Base-by-base conservation (phyloP, 2,797 vertebrate species). In the Tympanoctomys barrerae region DNA sequence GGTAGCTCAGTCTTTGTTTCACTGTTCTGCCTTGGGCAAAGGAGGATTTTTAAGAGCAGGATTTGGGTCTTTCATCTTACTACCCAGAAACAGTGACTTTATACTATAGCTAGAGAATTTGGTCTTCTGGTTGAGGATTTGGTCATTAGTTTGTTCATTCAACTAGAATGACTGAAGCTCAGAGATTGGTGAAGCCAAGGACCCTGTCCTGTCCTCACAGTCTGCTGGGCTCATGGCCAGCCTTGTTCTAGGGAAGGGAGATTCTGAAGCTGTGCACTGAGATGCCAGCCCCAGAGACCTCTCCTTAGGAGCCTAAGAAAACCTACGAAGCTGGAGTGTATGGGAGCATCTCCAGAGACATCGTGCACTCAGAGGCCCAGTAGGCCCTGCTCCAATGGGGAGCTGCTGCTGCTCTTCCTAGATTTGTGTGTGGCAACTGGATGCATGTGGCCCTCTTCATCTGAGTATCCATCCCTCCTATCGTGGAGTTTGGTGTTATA, bases 71-170 rank as follows among this genome's bases (percentile, higher is more conserved):
- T 61, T 73, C 10, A 62, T n/a, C 39, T 88, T 62, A 57, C 18
- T 1, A 3, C 39, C 71, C n/a, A 54, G 19, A 33, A 86, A 62
- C 49, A 54, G 2, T 46, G 46, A 22, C 26, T 92, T 90, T 68
- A 10, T 66, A 4, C 26, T 82, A 2, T 4, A n/a, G 77, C 11
- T 3, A 22, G 78, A 39, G 36, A 36, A 13, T 49, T 64, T 84
- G 39, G 24, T 36, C 59, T 31, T 24, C 73, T 46, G 22, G 8
- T 59, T 66, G 52, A 75, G n/a, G 42, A 54, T 89, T 54, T 33
- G 46, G 49, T 89, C 73, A 4, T 31, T 61, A 21, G 33, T 87
- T 54, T 80, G 54, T 66, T 79, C 33, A 4, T 95, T 84, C 89
- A 70, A 22, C 59, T 80, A 49, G 86, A 95, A 75, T 6, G 12